Conservation (phyloP, 2,888 invertebrate genomes). For the Hemithea aestivaria region DNA sequence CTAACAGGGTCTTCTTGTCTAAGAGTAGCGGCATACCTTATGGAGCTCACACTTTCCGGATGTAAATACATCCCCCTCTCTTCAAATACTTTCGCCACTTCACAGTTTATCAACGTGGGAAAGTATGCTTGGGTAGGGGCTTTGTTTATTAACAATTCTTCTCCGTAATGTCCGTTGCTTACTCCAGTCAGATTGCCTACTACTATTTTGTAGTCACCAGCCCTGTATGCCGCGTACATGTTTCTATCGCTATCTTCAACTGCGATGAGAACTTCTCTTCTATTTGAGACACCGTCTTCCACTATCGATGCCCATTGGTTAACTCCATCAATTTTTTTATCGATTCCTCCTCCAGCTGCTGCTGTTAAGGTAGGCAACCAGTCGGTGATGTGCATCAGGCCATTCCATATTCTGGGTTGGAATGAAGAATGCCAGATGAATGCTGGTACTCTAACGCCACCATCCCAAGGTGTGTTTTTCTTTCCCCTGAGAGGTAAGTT, state of each 20-base stretch:
- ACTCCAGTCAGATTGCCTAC: constrained; percentile 74
- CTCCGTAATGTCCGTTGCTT: constrained; percentile 59
- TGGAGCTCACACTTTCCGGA: constrained; percentile 41
- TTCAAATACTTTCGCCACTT: constrained; percentile 51
- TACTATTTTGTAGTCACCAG: constrained; percentile 81
- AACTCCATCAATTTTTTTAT: constrained; percentile 80
- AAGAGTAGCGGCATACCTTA: constrained; percentile 49
- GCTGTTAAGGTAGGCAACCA: constrained; percentile 87
- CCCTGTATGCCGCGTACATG: constrained; percentile 75
- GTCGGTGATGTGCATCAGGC: constrained; percentile 88
- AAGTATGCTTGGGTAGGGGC: constrained; percentile 53
- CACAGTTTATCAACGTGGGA: constrained; percentile 44
- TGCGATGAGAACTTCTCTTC: constrained; percentile 79
- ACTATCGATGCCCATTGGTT: constrained; percentile 84
- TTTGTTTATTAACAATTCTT: constrained; percentile 50
- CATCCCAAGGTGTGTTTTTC: constrained; percentile 92
- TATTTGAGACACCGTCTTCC: constrained; percentile 58
- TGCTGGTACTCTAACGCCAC: constrained; percentile 87
- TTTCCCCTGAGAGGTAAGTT: constrained; percentile 89
- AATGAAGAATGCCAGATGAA: constrained; percentile 82
- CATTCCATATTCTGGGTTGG: constrained; percentile 81
- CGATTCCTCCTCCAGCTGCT: constrained; percentile 54
- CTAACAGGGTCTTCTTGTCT: constrained; percentile 50
- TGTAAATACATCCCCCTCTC: constrained; percentile 50
- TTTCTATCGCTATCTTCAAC: constrained; percentile 75